Evolutionary conservation across 2,888 invertebrate genomes (phyloP).

Genomic region (Pseudococcus jackbeardsleyi): DNA sequence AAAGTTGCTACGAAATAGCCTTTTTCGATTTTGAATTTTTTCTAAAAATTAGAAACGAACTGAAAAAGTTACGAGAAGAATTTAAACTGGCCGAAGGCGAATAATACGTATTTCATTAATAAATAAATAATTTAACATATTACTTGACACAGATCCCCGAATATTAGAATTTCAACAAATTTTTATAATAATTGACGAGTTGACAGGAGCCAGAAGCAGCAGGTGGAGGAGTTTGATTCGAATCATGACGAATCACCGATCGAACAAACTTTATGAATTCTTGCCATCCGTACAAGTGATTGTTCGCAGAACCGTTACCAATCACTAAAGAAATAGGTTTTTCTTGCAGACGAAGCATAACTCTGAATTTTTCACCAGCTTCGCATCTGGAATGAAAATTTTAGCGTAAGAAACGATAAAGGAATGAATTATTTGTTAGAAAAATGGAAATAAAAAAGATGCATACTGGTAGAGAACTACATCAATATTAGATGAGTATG

Average conservation of each 20-base stretch:
- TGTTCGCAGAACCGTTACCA: too few species aligned
- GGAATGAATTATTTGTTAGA: neutral
- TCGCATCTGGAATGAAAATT: neutral
- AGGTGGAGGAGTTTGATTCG: neutral
- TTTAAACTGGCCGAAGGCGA: slow-evolving; percentile 28
- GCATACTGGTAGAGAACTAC: slow-evolving; percentile 12
- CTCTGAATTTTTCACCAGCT: slow-evolving; percentile 14
- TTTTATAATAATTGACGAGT: neutral
- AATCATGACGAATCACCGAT: neutral
- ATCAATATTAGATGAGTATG: slow-evolving; percentile 36
- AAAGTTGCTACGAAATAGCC: slow-evolving; percentile 42
- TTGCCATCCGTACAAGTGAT: neutral
- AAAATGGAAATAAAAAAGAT: too few species aligned
- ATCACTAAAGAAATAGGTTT: slow-evolving; percentile 1
- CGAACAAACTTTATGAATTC: neutral
- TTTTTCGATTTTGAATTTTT: slow-evolving; percentile 31
- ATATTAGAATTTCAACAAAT: neutral
- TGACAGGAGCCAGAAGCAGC: neutral
- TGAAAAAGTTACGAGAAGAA: neutral
- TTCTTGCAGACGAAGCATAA: slow-evolving; percentile 39
- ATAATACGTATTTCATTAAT: neutral
- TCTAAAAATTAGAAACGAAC: neutral
- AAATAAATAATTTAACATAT: neutral
- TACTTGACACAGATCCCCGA: neutral
- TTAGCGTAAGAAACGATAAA: neutral